Evolutionary conservation across 2,113 vertebrate species (phyloP).

Genomic region (Platichthys flesus): DNA sequence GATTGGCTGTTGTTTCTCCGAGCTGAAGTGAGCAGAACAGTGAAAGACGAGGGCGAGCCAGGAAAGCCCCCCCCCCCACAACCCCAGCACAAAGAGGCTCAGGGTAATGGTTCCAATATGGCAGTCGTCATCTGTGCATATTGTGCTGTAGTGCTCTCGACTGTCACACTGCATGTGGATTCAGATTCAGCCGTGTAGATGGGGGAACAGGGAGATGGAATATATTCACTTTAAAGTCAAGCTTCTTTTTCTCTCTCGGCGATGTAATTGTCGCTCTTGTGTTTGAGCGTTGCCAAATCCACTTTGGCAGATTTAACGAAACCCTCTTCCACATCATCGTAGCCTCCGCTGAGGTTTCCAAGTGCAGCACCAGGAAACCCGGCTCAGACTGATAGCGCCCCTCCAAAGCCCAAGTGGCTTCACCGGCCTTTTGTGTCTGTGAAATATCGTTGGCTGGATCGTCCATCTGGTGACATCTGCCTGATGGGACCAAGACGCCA

Average conservation of each 20-base stretch:
- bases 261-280: conserved; percentile 31
- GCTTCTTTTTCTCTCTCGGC: conserved; percentile 12
- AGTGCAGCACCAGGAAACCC: conserved; percentile 22
- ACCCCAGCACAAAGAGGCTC: conserved; percentile 48
- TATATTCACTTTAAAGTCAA: conserved; percentile 7
- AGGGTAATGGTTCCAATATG: conserved; percentile 34
- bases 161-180: conserved; percentile 1
- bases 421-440: conserved; percentile 54
- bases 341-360: conserved; percentile 15
- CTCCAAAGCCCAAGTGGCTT: conserved; percentile 54
- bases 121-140: conserved; percentile 62
- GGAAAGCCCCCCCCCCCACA: too few species aligned
- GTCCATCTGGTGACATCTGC: conserved; percentile 73
- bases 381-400: conserved; percentile 19
- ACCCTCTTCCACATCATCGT: conserved; percentile 25
- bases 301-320: conserved; percentile 32
- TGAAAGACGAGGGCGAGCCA: too few species aligned
- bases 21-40: conserved; percentile 28
- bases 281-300: conserved; percentile 33
- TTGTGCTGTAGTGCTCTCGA: conserved; percentile 70
- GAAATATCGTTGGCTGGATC: conserved; percentile 46
- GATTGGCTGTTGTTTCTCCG: conserved; percentile 63
- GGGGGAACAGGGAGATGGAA: neutral
- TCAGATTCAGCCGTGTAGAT: conserved; percentile 1
- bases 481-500: conserved; percentile 57